Evolutionary conservation across 2,888 invertebrate species (phyloP), one percentile per base, ranked within the genome.

Genomic region (Junonia oenone): DNA sequence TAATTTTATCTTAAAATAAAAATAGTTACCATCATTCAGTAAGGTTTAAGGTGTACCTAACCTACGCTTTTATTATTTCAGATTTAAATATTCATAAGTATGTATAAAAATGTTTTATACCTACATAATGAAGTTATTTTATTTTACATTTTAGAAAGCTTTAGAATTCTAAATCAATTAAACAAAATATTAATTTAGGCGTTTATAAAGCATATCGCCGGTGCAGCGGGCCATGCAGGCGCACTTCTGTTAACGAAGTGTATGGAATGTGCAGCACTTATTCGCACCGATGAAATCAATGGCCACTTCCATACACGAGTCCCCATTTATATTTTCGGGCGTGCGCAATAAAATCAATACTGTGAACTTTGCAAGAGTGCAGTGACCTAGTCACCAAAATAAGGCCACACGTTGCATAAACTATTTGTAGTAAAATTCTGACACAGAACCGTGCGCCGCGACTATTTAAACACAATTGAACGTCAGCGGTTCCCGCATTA

Each of bases 291-390:
- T 73, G 72, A 73, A 75, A 75, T 77, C 73, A 77, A 71, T 66
- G 73, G 66, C 65, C 68, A 73, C 68, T 73, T 73, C 72, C 68
- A 71, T 70, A 71, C 71, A 62, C 65, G 71, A 71, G 69, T 74
- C 72, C 72, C 75, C 82, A 81, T 87, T 87, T 86, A 87, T 87
- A 90, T 88, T 88, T 89, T 84, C 76, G 87, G 88, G 83, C 83
- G 81, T 68, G 85, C 83, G 81, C 88, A 88, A 89, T 89, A 90
- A 89, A 90, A 90, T 90, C 89, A 87, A 90, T 90, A 90, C 88
- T 73, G 83, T 79, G 85, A 87, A 88, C 88, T 87, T 84, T 83
- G 73, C 78, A 76, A 71, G 77, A 81, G 89, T 88, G 81, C 89
- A 88, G 71, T 89, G 89, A 89, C 89, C 89, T 69, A 89, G 78